A percentile compares a stretch with the other conserved stretches of the same genome.
Conservation (phyloP, 2,113 vertebrate species). For the Alethe diademata region DNA sequence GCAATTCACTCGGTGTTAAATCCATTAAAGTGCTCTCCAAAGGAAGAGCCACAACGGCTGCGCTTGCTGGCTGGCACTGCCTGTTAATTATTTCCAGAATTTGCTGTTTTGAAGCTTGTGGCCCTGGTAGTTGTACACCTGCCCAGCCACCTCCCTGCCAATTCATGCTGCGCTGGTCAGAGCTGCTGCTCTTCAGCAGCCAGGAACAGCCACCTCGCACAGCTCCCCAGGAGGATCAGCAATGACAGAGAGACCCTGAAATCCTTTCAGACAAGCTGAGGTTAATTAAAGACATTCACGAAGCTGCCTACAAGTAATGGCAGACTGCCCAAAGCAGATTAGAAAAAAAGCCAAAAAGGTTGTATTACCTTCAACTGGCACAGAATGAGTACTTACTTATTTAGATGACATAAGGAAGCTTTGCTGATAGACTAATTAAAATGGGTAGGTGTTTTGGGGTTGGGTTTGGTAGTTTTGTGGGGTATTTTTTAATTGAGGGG, state of each 20-base stretch:
- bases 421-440: neutral
- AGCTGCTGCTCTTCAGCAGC: neutral
- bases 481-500: accelerated
- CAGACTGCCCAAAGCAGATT: neutral
- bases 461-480: neutral
- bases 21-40: neutral
- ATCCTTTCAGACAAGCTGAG: neutral
- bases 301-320: neutral
- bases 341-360: neutral
- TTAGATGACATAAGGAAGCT: neutral
- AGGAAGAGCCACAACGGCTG: neutral
- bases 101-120: neutral
- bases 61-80: accelerated
- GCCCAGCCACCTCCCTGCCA: neutral
- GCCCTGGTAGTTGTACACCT: accelerated
- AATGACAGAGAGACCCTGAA: neutral
- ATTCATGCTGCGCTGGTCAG: neutral
- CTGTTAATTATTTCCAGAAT: slow-evolving; percentile 48
- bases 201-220: accelerated
- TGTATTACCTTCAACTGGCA: neutral
- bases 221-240: neutral
- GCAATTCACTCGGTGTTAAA: neutral
- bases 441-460: neutral
- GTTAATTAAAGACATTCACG: neutral
- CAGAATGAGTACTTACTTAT: neutral